Percentiles rank a stretch among this genome's conserved stretches.
phyloP scores from a whole-genome alignment of 1,140 invertebrate genomes.

The Scaptomyza montana region DNA sequence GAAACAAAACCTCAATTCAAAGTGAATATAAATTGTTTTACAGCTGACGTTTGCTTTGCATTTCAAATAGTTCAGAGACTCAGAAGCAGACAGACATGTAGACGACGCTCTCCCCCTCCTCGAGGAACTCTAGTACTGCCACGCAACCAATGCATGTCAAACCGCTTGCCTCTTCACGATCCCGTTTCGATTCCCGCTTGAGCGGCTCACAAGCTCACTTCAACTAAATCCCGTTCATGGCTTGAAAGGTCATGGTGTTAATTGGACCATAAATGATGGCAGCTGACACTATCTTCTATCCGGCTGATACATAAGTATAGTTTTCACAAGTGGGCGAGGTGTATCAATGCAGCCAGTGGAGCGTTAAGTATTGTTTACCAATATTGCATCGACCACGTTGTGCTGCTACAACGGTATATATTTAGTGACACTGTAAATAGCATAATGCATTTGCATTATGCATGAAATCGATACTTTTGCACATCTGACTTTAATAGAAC shows the following conservation, averaged over 20 bases:
- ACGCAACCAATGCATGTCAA: constrained; percentile 37
- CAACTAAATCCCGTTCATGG: constrained; percentile 45
- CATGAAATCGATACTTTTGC: not conserved
- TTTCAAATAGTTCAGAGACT: constrained; percentile 67
- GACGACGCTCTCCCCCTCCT: not conserved
- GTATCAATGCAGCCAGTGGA: constrained; percentile 43
- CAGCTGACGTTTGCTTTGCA: constrained; percentile 79
- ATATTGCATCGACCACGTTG: constrained; percentile 45
- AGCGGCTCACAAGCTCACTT: constrained; percentile 5
- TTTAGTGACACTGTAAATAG: constrained; percentile 48
- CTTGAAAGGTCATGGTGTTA: constrained; percentile 76
- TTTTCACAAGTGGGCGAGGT: constrained; percentile 9
- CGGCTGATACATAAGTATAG: constrained; percentile 26
- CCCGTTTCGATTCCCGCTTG: not conserved
- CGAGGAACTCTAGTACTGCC: not conserved
- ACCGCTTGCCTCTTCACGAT: constrained; percentile 6
- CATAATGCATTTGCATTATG: not conserved
- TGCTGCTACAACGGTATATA: constrained; percentile 32
- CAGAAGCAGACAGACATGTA: constrained; percentile 22
- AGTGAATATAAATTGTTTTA: constrained; percentile 83
- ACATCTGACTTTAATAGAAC: not conserved
- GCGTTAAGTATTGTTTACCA: constrained; percentile 72
- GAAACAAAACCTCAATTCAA: constrained; percentile 81
- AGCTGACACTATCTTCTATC: constrained; percentile 45
- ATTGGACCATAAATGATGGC: constrained; percentile 75